Conservation (phyloP, 2,797 vertebrate genomes). For the Amphiprion clarkii region DNA sequence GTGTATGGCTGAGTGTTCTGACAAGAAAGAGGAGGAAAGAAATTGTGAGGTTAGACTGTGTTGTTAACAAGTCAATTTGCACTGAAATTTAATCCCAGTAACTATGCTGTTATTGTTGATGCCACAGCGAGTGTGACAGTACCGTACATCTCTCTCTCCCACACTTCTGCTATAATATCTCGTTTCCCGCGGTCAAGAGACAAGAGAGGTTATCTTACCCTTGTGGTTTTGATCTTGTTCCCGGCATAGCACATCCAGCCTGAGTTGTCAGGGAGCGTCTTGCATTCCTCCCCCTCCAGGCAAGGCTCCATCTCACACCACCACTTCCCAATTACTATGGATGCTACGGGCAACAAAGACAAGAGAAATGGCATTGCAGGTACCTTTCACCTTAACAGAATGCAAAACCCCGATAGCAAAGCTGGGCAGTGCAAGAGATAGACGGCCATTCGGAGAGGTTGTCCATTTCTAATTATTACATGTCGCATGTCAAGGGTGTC, state of each 20-base stretch:
- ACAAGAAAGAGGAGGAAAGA: conserved; percentile 42
- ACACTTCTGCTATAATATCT: conserved; percentile 37
- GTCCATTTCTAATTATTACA: conserved; percentile 21
- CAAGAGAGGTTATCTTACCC: conserved; percentile 89
- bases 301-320: conserved; percentile 99
- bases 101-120: conserved; percentile 19
- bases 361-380: conserved; percentile 60
- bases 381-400: conserved; percentile 36
- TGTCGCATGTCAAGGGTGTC: conserved; percentile 17
- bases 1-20: conserved; percentile 89
- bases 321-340: conserved; percentile 98
- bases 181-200: conserved; percentile 59
- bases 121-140: conserved; percentile 13
- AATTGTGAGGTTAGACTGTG: conserved; percentile 25
- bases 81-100: conserved; percentile 32
- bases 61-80: conserved; percentile 49
- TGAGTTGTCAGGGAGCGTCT: conserved; percentile 98
- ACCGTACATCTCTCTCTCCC: conserved; percentile 32
- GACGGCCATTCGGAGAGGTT: conserved; percentile 5
- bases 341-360: conserved; percentile 79
- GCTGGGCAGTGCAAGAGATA: conserved; percentile 4
- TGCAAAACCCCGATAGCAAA: conserved; percentile 35
- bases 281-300: conserved; percentile 99
- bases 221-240: conserved; percentile 99
- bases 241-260: conserved; percentile 99